Conservation (phyloP, 2,888 invertebrate species). For the Eupithecia subfuscata region DNA sequence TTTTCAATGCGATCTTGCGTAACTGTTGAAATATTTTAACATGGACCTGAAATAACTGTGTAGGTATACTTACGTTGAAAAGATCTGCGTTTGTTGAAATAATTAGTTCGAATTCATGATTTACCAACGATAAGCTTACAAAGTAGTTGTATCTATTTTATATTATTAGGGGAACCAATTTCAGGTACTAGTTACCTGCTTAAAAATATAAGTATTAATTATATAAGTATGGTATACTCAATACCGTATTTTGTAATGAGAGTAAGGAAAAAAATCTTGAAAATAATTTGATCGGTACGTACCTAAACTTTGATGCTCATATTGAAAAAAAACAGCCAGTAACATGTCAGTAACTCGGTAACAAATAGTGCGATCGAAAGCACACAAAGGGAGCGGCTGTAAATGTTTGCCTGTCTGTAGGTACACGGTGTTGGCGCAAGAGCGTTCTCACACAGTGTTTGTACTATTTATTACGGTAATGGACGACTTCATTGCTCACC, state of each 20-base stretch:
- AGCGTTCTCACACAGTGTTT: conserved; percentile 65
- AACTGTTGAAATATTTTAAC: conserved; percentile 10
- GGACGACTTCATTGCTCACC: conserved; percentile 70
- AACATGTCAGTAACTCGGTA: conserved; percentile 23
- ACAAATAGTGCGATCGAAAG: conserved; percentile 64
- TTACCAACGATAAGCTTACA: neutral
- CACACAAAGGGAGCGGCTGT: conserved; percentile 66
- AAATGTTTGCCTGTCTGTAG: conserved; percentile 65
- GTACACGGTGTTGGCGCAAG: conserved; percentile 52
- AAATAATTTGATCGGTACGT: neutral
- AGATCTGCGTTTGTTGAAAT: neutral
- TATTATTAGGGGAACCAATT: neutral
- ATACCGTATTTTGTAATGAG: neutral
- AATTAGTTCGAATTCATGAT: neutral
- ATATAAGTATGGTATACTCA: neutral
- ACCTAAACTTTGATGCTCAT: neutral
- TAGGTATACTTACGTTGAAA: neutral
- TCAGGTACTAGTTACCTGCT: too few species aligned
- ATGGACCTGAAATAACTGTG: conserved; percentile 12
- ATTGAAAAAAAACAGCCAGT: conserved; percentile 4
- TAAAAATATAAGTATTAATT: neutral
- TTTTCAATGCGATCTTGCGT: conserved; percentile 22
- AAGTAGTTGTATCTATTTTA: neutral
- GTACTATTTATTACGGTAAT: conserved; percentile 74
- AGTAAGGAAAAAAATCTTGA: neutral